Base-by-base conservation (phyloP, 2,888 invertebrate genomes). In the Charanyca ferruginea region DNA sequence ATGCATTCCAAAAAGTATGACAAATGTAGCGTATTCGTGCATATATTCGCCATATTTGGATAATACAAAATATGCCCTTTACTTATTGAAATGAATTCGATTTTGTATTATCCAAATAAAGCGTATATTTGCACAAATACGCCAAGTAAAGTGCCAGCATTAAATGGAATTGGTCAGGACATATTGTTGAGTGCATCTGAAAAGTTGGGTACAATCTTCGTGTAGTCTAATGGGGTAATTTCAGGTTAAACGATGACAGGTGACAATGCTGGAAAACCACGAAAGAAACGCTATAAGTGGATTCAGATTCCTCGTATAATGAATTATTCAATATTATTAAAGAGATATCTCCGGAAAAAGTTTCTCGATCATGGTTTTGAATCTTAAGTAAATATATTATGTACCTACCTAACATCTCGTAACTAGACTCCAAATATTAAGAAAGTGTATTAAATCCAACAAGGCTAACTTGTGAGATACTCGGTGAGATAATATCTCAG, bases 101-200 rank as follows among this genome's bases (percentile, higher is more conserved):
- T n/a, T n/a, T n/a, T n/a, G n/a, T n/a, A n/a, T n/a, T n/a, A n/a
- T n/a, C n/a, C n/a, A n/a, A n/a, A n/a, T n/a, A n/a, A n/a, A n/a
- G n/a, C n/a, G n/a, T n/a, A n/a, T n/a, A n/a, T n/a, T n/a, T n/a
- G n/a, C n/a, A n/a, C n/a, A n/a, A n/a, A n/a, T n/a, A n/a, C n/a
- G n/a, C n/a, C n/a, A n/a, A n/a, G n/a, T n/a, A n/a, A n/a, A n/a
- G n/a, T n/a, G n/a, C n/a, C n/a, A n/a, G n/a, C n/a, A n/a, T n/a
- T n/a, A n/a, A n/a, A n/a, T n/a, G n/a, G 2, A 35, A 53, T 22
- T 42, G 25, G 22, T 6, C 18, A 3, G 11, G 3, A 28, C 48
- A 49, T 28, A 9, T 48, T 28, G 42, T 44, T 4, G 20, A 66
- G 13, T 66, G 73, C 66, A 71, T 63, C 51, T 25, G 53, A 52